These are phyloP conservation scores for Epizoanthus stellaris DNA, from an alignment of 92 coral and sea anemone species.

Conservation along the genomic window DNA sequence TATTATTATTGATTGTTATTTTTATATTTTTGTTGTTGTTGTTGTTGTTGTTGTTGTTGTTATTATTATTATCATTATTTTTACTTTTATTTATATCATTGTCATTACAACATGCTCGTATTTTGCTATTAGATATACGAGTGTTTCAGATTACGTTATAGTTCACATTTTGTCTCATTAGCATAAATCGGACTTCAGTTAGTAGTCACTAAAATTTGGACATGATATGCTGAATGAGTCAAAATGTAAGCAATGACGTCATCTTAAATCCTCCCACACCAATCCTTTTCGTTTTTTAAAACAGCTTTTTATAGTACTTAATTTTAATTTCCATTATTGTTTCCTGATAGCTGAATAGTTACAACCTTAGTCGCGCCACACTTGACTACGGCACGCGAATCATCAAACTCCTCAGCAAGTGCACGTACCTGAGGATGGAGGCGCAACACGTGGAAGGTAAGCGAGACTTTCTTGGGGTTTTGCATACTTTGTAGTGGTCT, in stretches of 20 bases:
- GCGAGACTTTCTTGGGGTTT: slow-evolving; percentile 18
- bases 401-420: slow-evolving; percentile 82
- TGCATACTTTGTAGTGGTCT: neutral
- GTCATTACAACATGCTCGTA: too few species aligned
- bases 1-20: too few species aligned
- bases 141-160: too few species aligned
- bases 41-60: too few species aligned
- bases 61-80: too few species aligned
- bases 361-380: slow-evolving; percentile 85
- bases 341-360: slow-evolving; percentile 81
- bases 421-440: slow-evolving; percentile 93
- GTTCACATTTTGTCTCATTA: too few species aligned
- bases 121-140: too few species aligned
- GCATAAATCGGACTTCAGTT: too few species aligned
- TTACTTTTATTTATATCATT: too few species aligned
- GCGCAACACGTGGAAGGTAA: slow-evolving; percentile 84
- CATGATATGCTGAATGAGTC: neutral
- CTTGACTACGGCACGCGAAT: slow-evolving; percentile 95
- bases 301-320: neutral
- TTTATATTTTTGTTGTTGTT: too few species aligned
- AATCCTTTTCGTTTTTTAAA: neutral
- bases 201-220: too few species aligned
- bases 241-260: too few species aligned
- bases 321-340: neutral
- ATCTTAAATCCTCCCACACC: neutral